Conservation (phyloP, 1,140 invertebrate species). For the Polyergus mexicanus region DNA sequence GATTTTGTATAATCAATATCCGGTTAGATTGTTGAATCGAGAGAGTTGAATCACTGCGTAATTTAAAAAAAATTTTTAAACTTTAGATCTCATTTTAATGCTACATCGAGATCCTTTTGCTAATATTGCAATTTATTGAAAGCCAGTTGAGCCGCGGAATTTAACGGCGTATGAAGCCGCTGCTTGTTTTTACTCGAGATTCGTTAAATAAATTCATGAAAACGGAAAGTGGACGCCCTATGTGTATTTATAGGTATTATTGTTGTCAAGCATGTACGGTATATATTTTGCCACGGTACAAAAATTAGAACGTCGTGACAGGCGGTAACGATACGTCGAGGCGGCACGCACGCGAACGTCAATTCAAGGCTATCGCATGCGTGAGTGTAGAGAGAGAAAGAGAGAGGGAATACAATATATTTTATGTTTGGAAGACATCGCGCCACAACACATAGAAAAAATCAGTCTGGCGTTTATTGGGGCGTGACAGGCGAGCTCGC, state of each 20-base stretch:
- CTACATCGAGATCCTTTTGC: too few species aligned
- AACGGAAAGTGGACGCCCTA: neutral
- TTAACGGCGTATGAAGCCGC: neutral
- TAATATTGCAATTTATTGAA: too few species aligned
- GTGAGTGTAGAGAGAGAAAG: neutral
- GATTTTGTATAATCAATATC: too few species aligned
- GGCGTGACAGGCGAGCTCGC: slow-evolving; percentile 51
- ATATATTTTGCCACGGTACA: slow-evolving; percentile 18
- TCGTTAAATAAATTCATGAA: neutral
- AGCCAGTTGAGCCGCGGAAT: neutral
- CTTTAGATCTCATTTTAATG: too few species aligned
- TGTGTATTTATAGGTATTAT: slow-evolving; percentile 3
- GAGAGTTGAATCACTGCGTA: too few species aligned
- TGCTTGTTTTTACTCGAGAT: neutral
- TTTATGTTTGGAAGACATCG: slow-evolving; percentile 52
- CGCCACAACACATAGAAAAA: slow-evolving; percentile 31
- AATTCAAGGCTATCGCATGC: slow-evolving; percentile 62
- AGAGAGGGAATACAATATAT: slow-evolving; percentile 29
- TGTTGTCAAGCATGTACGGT: neutral
- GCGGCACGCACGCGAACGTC: slow-evolving; percentile 57
- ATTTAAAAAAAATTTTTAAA: too few species aligned
- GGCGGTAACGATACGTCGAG: slow-evolving; percentile 56
- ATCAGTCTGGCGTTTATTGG: slow-evolving; percentile 59
- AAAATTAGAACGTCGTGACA: slow-evolving; percentile 61
- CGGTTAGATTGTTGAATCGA: too few species aligned